Percentiles rank a stretch among this genome's conserved stretches.
phyloP scores from a whole-genome alignment of 2,797 vertebrate species.

The Loriculus beryllinus region DNA sequence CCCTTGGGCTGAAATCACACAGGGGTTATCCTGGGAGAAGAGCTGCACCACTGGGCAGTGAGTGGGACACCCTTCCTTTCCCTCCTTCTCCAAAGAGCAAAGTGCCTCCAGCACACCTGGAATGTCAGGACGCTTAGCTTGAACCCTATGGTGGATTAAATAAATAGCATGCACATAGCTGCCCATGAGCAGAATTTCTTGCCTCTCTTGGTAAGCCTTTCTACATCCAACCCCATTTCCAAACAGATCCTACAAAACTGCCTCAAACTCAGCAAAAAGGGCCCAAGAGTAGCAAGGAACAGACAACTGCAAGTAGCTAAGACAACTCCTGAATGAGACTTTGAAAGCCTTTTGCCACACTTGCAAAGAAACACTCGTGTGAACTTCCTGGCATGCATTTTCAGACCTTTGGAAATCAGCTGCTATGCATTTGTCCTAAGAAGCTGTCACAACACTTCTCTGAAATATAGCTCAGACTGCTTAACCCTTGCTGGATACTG shows the following conservation, averaged over 20 bases:
- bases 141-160: neutral
- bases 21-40: neutral
- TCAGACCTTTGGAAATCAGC: neutral
- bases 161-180: neutral
- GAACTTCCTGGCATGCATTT: neutral
- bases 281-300: neutral
- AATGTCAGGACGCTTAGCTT: neutral
- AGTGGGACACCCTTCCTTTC: neutral
- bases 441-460: neutral
- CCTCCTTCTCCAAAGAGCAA: neutral
- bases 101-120: neutral
- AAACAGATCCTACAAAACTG: neutral
- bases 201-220: neutral
- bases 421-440: neutral
- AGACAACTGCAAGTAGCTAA: neutral
- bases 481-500: neutral
- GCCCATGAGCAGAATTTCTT: neutral
- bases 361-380: neutral
- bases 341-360: neutral
- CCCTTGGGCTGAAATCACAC: neutral
- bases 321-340: neutral
- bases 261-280: neutral
- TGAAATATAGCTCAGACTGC: neutral
- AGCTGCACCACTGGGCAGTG: accelerated
- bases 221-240: neutral